Base-by-base conservation (phyloP, 2,113 vertebrate genomes). In the Climacteris rufus region DNA sequence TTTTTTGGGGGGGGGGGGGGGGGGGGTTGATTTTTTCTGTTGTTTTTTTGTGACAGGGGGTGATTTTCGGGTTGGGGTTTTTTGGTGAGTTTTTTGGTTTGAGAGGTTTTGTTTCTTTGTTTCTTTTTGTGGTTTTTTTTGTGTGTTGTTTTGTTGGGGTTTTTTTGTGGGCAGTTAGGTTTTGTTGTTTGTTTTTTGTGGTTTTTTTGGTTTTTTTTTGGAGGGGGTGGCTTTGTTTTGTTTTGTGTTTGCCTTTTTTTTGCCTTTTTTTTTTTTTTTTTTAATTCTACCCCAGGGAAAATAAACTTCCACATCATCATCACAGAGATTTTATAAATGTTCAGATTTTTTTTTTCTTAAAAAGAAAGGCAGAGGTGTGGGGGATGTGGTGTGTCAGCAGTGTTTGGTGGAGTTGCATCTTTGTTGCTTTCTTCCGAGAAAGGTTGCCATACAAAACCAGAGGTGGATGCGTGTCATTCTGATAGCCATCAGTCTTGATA, bases 311-410 rank as follows among this genome's bases (percentile, higher is more conserved):
- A 9, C 6, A 6, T 49, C 11, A 30, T 59, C 25, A 40, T 39
- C 9, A 15, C 21, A 44, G 49, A 68, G 40, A 22, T 35, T 12
- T 9, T 50, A 17, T 12, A 49, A 65, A 31, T 65, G 11, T 8
- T 75, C 3, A 45, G 11, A 3, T 39, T 59, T 10, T 30, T 61
- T 42, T 13, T 42, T 42, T 42, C 15, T 13, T 13, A 13, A 13
- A 42, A 19, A 44, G 5, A 2, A 10, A 15, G 4, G 15, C 11
- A 28, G 21, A 3, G 11, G 9, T 5, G 4, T 0, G 2, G 9
- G 14, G 6, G 4, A 13, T 27, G 4, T 31, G 13, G 5, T 2
- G 0, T 21, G 2, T 33, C 45, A 28, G 12, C 35, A 22, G 16
- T 14, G 8, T 65, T 50, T 60, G 35, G 28, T 75, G 19, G 27